Percentiles rank a stretch among this genome's conserved stretches.
These are phyloP conservation scores for Brachyptera risi DNA, from an alignment of 2,888 invertebrate genomes.

Conservation along the genomic window DNA sequence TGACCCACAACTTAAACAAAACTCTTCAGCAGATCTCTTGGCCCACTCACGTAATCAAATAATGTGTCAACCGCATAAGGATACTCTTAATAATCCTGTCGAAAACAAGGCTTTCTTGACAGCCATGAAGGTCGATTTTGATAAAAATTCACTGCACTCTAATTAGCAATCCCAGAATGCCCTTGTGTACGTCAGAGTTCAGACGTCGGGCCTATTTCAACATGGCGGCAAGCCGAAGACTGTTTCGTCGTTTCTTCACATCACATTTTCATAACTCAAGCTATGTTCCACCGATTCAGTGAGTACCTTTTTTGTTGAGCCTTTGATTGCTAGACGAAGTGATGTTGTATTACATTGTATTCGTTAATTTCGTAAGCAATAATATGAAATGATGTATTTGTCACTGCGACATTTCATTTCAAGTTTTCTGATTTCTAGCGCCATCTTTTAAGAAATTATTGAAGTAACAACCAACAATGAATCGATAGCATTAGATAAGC, in stretches of 20 bases:
- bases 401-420: too few relatives aligned
- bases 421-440: too few relatives aligned
- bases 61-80: constrained; percentile 37
- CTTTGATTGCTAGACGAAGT: background rate
- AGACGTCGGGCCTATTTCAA: constrained; percentile 29
- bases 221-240: constrained; percentile 35
- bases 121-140: constrained; percentile 42
- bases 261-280: background rate
- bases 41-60: constrained; percentile 36
- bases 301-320: background rate
- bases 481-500: background rate
- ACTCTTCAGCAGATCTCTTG: constrained; percentile 35
- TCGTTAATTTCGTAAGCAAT: too few relatives aligned
- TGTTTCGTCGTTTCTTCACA: constrained; percentile 25
- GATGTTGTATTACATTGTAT: too few relatives aligned
- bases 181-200: constrained; percentile 35
- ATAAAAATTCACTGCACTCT: constrained; percentile 41
- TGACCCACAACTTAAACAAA: constrained; percentile 35
- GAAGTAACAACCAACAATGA: background rate
- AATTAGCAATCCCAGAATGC: constrained; percentile 40
- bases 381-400: too few relatives aligned
- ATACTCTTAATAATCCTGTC: constrained; percentile 36
- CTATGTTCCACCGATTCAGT: background rate
- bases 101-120: constrained; percentile 40
- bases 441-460: background rate